Evolutionary conservation across 1,140 invertebrate species (phyloP), one percentile per base, ranked within the genome.

Genomic region (Nasonia giraulti): DNA sequence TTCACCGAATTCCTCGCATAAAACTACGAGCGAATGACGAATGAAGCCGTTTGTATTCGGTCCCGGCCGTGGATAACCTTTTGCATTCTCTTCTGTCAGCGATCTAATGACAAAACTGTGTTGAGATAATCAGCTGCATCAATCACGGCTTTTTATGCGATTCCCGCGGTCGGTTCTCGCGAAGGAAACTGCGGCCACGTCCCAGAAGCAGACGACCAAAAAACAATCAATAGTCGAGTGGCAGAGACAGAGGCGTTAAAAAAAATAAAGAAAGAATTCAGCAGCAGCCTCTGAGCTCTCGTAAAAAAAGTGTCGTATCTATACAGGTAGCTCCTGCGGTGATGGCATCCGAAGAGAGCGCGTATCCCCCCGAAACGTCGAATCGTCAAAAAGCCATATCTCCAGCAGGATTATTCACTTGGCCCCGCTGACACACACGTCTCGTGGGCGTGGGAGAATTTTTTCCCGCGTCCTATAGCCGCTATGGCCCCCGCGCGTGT

Each of bases 61-160:
- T 40, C 5, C 33, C 40, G 0, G 17, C 50, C 23, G 71, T 79
- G 66, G 78, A 0, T 37, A 37, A 37, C 0, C 33, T 37, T 37
- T 37, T 37, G 2, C 71, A 79, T 78, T 69, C 55, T 82, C n/a
- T 74, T 47, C 37, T 76, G 40, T 62, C 55, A 62, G 17, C 20
- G 66, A 75, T 83, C 82, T 86, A 86, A 86, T 86, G 85, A 82
- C 81, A 82, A 86, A 86, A 82, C 80, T 86, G 85, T 86, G 85
- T 86, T 82, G 82, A 86, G 50, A 66, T 74, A 86, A 83, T 83
- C 74, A 86, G 50, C 31, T 62, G 76, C 80, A 86, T 86, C 75
- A 37, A 86, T 86, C 84, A 82, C 47, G 23, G 17, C 62, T 83
- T 82, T 85, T 85, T 82, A 78, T 82, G 82, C 55, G 78, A 81